Evolutionary conservation across 2,113 vertebrate species (phyloP), one percentile per base, ranked within the genome.

Genomic region (Elachura formosa): DNA sequence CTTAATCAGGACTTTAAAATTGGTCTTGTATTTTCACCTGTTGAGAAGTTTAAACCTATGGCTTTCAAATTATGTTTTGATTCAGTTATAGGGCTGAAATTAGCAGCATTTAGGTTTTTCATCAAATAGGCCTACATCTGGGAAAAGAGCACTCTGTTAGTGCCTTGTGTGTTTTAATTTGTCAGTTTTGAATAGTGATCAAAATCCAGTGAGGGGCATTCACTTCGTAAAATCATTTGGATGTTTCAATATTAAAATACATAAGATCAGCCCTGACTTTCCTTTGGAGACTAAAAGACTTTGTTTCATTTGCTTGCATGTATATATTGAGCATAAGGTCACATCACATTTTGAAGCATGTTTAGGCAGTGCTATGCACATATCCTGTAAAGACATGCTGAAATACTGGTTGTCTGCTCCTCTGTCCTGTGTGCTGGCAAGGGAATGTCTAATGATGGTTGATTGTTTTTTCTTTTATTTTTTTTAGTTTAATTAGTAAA

Each of bases 171-270:
- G 41, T 67, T 91, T 72, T 84, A 67, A 74, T 75, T 89, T 86
- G 73, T 89, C 83, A 83, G 33, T 51, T 89, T 34, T 96, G 89
- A 66, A 59, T 92, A 82, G 48, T 75, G 31, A 61, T 89, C 74
- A 81, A 63, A 85, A 75, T 45, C 58, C 63, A 38, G 3, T 55
- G 48, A 48, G 59, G 79, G 87, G 40, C 87, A 59, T 95, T 97
- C 23, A 41, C 36, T 85, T 88, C 64, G 71, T 80, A 43, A 67
- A 79, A 55, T 33, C 1, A 23, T 91, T 83, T 76, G 46, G 18
- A 48, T 93, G 21, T 66, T 88, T 95, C 88, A 93, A 58, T 93
- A 80, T 96, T 94, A 83, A 96, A 86, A 49, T 83, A 36, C 2
- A 0, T 24, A 51, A 78, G 72, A 67, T 56, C 72, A 71, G 33